Base-by-base conservation (phyloP, 2,888 invertebrate species). In the Latrodectus hesperus region DNA sequence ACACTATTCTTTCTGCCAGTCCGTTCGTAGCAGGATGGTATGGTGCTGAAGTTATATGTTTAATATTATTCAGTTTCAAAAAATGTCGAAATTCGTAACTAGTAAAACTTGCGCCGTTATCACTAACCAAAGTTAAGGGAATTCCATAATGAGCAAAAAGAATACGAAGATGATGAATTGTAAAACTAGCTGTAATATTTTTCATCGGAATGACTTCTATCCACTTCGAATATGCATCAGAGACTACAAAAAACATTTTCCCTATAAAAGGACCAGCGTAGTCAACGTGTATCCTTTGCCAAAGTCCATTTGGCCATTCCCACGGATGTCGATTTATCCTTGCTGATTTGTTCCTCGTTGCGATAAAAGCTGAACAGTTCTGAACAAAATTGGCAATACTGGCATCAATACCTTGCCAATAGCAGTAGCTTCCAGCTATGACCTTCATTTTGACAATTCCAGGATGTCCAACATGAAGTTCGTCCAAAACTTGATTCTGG, bases 201-300 rank as follows among this genome's bases (percentile, higher is more conserved):
- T 78, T 72, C 64, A 73, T 72, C 55, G 76, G 70, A 60, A 84
- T 78, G 55, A 70, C 84, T 78, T 84, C 84, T 73, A 76, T 76
- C 92, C 92, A 93, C 87, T 93, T 93, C 0, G 92, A 92, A 89
- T 91, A 91, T 14, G 92, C 90, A 89, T 93, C 92, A 9, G 92
- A 91, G 14, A 92, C 89, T 51, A 93, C 89, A 10, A 92, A 88
- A 68, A 91, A 91, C 90, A 90, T 91, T n/a, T 85, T 86, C 38
- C 90, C 91, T 11, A 90, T 70, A 72, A 92, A 89, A 64, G 92
- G 92, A 17, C 92, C 92, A 49, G 92, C 92, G 90, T 92, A 93
- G 90, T 93, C 93, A 51, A 92, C 90, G 90, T 93, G 93, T 11
- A 93, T 89, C 51, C 93, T 90, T 85, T 92, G 90, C 91, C 91